Base-by-base conservation (phyloP, 2,888 invertebrate genomes). In the Selenia dentaria region DNA sequence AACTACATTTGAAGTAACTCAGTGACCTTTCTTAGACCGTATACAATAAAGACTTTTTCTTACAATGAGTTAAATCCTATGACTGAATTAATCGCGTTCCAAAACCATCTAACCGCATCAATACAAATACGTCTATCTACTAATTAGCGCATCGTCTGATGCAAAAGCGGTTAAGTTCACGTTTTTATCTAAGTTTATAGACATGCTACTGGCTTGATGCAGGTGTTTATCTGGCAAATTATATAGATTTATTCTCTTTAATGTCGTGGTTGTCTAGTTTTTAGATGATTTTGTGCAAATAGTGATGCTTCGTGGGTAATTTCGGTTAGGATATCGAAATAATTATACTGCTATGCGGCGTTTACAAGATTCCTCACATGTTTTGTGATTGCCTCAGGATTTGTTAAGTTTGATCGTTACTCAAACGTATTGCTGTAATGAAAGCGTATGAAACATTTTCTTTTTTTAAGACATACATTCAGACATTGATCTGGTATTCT, bases 231-330 rank as follows among this genome's bases (percentile, higher is more conserved):
- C 2, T 8, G 11, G 34, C 8, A 10, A 26, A 24, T 26, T 35
- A 13, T 25, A 26, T 14, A 14, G 10, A 22, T 13, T 12, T 25
- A 26, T 34, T 22, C 12, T 12, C 9, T 14, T 25, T n/a, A 22
- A 16, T 26, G n/a, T 16, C 10, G 26, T 18, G 26, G 26, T 36
- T 25, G 25, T 9, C n/a, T 35, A 2, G 26, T 10, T 11, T 24
- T 28, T 28, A 20, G 27, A 6, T n/a, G n/a, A 20, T 28, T 37
- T 37, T 37, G 37, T 12, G 37, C 27, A 28, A 37, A 28, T 28
- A 28, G n/a, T 6, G 27, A 37, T 37, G 37, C 20, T 37, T 28
- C 12, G 27, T 12, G 6, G 11, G 20, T 13, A 37, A 37, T 37
- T 37, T 27, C 11, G 27, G 11, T 12, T 12, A 6, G 12, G 18